Percentiles rank a stretch among this genome's conserved stretches.
phyloP scores from a whole-genome alignment of 2,888 invertebrate species.

The Drosophila recens region DNA sequence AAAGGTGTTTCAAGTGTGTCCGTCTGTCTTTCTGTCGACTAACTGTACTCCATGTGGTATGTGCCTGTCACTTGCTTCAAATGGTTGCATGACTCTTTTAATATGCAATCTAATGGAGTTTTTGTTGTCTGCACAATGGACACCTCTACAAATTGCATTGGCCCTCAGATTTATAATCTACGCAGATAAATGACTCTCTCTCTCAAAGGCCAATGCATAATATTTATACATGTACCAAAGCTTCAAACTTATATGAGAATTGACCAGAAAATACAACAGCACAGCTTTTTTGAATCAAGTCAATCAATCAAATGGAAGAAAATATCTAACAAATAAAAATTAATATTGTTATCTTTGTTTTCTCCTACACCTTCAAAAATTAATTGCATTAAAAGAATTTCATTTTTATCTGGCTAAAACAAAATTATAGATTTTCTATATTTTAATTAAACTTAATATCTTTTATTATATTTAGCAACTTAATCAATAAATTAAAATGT shows the following conservation, averaged over 20 bases:
- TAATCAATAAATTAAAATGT: neutral
- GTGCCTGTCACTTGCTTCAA: slow-evolving; percentile 56
- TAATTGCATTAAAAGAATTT: neutral
- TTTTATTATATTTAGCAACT: neutral
- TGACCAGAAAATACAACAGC: neutral
- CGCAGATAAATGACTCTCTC: slow-evolving; percentile 9
- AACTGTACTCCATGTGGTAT: slow-evolving; percentile 48
- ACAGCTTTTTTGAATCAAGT: neutral
- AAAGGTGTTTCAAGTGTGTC: slow-evolving; percentile 60
- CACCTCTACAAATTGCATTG: slow-evolving; percentile 46
- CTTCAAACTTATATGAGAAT: neutral
- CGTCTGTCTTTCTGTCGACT: slow-evolving; percentile 27
- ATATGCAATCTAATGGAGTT: slow-evolving; percentile 41
- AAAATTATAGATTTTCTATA: neutral
- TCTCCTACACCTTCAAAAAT: neutral
- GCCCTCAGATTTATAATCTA: slow-evolving; percentile 30
- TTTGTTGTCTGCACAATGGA: slow-evolving; percentile 4
- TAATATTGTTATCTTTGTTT: no score
- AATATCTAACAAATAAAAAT: no score
- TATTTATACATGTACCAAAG: neutral
- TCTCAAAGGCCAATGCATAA: neutral
- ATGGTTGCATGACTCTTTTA: slow-evolving; percentile 40
- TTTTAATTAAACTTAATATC: neutral
- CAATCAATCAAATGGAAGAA: neutral
- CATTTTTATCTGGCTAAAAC: neutral